A percentile compares a stretch with the other conserved stretches of the same genome.
Conservation (phyloP, 2,797 vertebrate species). For the Melanotaenia trifasciata region DNA sequence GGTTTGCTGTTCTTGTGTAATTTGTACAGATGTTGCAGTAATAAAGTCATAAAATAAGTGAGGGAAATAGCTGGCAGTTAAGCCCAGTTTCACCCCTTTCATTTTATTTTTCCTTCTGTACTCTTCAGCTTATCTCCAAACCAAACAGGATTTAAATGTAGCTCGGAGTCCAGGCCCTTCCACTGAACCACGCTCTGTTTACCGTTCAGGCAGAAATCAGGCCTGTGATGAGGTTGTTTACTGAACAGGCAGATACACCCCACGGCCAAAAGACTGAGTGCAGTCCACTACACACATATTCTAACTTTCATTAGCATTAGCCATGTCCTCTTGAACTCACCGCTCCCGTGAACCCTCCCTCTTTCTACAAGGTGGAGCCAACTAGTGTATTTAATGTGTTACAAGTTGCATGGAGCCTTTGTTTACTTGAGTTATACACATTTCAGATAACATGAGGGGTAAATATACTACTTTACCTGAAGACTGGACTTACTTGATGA, state of each 20-base stretch:
- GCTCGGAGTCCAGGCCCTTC: constrained; percentile 73
- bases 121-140: constrained; percentile 85
- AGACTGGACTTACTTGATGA: constrained; percentile 87
- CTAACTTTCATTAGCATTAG: constrained; percentile 70
- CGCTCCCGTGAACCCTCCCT: constrained; percentile 43
- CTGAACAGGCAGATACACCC: constrained; percentile 75
- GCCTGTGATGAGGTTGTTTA: constrained; percentile 79
- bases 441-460: constrained; percentile 15
- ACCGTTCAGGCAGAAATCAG: constrained; percentile 80
- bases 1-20: constrained; percentile 80
- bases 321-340: constrained; percentile 65
- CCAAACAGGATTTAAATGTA: constrained; percentile 82
- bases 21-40: constrained; percentile 82
- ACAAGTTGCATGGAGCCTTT: constrained; percentile 15
- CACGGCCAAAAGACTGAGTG: constrained; percentile 68
- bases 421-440: background rate
- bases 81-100: constrained; percentile 64
- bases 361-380: constrained; percentile 28
- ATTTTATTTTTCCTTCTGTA: constrained; percentile 70
- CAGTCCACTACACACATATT: constrained; percentile 60
- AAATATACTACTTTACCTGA: constrained; percentile 13
- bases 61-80: constrained; percentile 82
- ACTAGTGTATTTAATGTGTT: constrained; percentile 28
- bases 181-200: constrained; percentile 81
- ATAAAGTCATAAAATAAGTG: constrained; percentile 81